Evolutionary conservation across 2,113 vertebrate genomes (phyloP).

Genomic region (cat (Felis catus)): F.catus_Fca126_mat1.0 CM031428.1:31737501-31738000

Average conservation of each 20-base stretch:
- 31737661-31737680: background rate
- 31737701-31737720: background rate
- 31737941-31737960: background rate
- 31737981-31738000: background rate
- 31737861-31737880: background rate
- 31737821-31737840: background rate
- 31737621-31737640: background rate
- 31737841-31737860: background rate
- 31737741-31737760: background rate
- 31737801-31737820: background rate
- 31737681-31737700: background rate
- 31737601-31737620: background rate
- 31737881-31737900: background rate
- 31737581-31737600: background rate
- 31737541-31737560: background rate
- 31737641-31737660: background rate
- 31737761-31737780: background rate
- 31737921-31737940: background rate
- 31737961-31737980: background rate
- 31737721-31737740: background rate
- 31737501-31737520: background rate
- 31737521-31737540: background rate
- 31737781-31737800: background rate
- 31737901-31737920: background rate
- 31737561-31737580: background rate